A percentile compares a stretch with the other conserved stretches of the same genome.
Conservation (phyloP, 2,888 invertebrate genomes). For the Tineola bisselliella region DNA sequence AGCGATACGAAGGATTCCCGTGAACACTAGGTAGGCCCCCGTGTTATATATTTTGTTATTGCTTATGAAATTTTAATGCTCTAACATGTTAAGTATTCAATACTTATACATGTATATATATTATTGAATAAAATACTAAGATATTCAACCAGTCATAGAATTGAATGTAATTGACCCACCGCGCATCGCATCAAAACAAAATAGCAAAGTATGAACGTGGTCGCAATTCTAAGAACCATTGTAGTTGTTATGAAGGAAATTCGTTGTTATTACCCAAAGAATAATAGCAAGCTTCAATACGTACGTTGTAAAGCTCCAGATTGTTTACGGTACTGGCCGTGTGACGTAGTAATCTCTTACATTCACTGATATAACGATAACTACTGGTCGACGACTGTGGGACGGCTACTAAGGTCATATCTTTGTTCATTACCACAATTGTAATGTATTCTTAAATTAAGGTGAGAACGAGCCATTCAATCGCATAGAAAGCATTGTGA, state of each 20-base stretch:
- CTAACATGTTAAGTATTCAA: background rate
- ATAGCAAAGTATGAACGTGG: too few relatives aligned
- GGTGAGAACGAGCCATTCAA: conserved; percentile 11
- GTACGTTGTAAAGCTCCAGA: background rate
- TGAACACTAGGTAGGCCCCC: too few relatives aligned
- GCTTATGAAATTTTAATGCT: background rate
- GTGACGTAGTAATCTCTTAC: conserved; percentile 6
- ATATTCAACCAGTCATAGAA: too few relatives aligned
- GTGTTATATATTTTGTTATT: background rate
- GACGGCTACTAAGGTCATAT: conserved; percentile 10
- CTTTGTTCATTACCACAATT: conserved; percentile 9
- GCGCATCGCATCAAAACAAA: too few relatives aligned
- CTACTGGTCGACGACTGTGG: background rate
- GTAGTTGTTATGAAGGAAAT: background rate
- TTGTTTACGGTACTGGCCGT: background rate
- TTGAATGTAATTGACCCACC: too few relatives aligned
- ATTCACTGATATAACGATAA: conserved; percentile 12
- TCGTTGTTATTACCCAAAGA: background rate
- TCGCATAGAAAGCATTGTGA: conserved; percentile 10
- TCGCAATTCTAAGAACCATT: background rate
- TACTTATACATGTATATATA: background rate
- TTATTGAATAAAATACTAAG: too few relatives aligned
- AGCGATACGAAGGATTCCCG: too few relatives aligned
- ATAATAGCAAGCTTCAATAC: background rate
- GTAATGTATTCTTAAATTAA: conserved; percentile 10